These are phyloP conservation scores for Pogonophryne albipinna DNA, from an alignment of 2,797 vertebrate genomes.

Conservation along the genomic window DNA sequence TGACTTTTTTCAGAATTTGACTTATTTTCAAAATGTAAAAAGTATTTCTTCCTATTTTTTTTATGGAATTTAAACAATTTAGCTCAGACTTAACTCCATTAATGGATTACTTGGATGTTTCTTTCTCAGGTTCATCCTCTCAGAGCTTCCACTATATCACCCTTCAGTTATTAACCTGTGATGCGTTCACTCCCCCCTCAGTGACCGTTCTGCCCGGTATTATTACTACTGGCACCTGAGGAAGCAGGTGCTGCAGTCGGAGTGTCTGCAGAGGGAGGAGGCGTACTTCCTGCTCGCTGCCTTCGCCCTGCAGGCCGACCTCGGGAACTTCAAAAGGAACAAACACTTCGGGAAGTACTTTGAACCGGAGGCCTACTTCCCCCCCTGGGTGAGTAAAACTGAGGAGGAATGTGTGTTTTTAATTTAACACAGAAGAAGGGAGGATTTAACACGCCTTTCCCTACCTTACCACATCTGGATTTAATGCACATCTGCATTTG, in stretches of 20 bases:
- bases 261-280: conserved; percentile 94
- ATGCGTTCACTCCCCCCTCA: conserved; percentile 55
- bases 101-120: too few species aligned
- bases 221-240: conserved; percentile 99
- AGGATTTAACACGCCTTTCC: too few species aligned
- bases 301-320: conserved; percentile 96
- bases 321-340: conserved; percentile 97
- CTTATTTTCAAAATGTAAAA: too few species aligned
- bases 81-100: too few species aligned
- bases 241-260: conserved; percentile 95
- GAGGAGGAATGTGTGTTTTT: too few species aligned
- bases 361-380: conserved; percentile 97
- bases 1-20: too few species aligned
- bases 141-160: background rate
- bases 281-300: conserved; percentile 98
- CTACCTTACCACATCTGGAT: too few species aligned
- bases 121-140: too few species aligned
- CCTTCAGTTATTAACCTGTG: background rate
- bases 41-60: too few species aligned
- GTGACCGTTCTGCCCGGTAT: conserved; percentile 93
- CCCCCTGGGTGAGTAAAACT: conserved; percentile 90
- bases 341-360: conserved; percentile 98
- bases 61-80: too few species aligned
- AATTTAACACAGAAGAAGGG: too few species aligned
- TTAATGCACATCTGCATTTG: too few species aligned